Evolutionary conservation across 2,113 vertebrate genomes (phyloP), one percentile per base, ranked within the genome.

Genomic region (Dromaius novaehollandiae): DNA sequence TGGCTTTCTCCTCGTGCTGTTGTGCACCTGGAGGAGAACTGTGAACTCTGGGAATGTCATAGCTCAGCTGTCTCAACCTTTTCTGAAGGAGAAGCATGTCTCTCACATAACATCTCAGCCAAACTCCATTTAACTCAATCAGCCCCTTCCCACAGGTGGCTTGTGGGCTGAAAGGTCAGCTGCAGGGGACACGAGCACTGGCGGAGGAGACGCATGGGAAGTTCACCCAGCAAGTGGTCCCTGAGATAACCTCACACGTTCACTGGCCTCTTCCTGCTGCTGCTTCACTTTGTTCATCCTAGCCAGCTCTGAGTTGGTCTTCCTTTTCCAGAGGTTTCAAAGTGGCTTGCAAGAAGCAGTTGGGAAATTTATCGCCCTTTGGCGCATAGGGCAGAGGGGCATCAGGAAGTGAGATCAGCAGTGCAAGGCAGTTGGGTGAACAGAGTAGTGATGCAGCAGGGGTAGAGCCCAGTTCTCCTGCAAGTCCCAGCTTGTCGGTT

Each of bases 381-480:
- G 80, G 20, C 19, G 64, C 6, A 3, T 12, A 25, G 32, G 7
- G 25, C 89, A 86, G 38, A 38, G 6, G 4, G 34, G 53, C 34
- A n/a, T 34, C 58, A 58, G 5, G 17, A 38, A 71, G 7, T 40
- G 26, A 88, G 78, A 82, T 71, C 44, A 58, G 7, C 6, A 53
- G 51, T 0, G 0, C 30, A 40, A 16, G 48, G 42, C 25, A 30
- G 22, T 1, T 40, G 36, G 22, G 7, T 71, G 61, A 75, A 71
- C 44, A 85, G 20, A 22, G n/a, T 25, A 66, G 26, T 32, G 21
- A 66, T 40, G 15, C 5, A 48, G 30, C 26, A 75, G 25, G 26
- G 69, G 58, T 7, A 65, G n/a, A 58, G n/a, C 1, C 18, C 16
- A n/a, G 16, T 30, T 79, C 7, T 80, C 38, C 26, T 81, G 9